Evolutionary conservation across 2,888 invertebrate genomes (phyloP).

Genomic region (Ophioninae sp.): DNA sequence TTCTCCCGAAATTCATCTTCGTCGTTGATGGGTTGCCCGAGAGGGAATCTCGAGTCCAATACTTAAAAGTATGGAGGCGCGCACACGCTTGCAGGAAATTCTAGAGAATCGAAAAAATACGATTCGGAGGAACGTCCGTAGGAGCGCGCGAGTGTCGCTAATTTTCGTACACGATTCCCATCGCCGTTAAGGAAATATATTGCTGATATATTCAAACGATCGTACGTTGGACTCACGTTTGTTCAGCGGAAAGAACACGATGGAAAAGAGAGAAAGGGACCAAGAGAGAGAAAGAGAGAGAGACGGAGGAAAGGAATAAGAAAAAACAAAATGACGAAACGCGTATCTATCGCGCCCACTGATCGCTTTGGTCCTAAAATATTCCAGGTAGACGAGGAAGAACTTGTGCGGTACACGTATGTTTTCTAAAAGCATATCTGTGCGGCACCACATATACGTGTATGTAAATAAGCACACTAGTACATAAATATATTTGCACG

Average conservation of each 20-base stretch:
- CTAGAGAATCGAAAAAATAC: neutral
- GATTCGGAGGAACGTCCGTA: constrained; percentile 16
- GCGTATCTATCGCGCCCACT: constrained; percentile 43
- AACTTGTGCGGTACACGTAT: constrained; percentile 28
- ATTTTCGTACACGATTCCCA: constrained; percentile 52
- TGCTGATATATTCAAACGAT: constrained; percentile 50
- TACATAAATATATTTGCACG: constrained; percentile 2
- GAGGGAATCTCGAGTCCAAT: constrained; percentile 6
- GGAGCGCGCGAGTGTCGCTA: constrained; percentile 30
- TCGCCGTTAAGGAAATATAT: constrained; percentile 54
- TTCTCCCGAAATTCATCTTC: constrained; percentile 18
- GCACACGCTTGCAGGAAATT: neutral
- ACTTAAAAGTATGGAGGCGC: neutral
- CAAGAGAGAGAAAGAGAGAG: neutral
- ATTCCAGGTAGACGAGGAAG: constrained; percentile 55
- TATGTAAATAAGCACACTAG: neutral
- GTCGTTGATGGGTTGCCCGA: neutral
- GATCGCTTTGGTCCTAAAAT: constrained; percentile 10
- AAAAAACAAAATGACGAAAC: constrained; percentile 14
- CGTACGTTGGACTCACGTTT: constrained; percentile 8
- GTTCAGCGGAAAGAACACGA: constrained; percentile 26
- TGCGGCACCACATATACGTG: neutral
- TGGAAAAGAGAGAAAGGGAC: neutral
- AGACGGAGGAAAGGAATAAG: neutral
- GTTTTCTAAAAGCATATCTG: neutral